Evolutionary conservation across 2,797 vertebrate species (phyloP).

Genomic region (Phalanger gymnotis): DNA sequence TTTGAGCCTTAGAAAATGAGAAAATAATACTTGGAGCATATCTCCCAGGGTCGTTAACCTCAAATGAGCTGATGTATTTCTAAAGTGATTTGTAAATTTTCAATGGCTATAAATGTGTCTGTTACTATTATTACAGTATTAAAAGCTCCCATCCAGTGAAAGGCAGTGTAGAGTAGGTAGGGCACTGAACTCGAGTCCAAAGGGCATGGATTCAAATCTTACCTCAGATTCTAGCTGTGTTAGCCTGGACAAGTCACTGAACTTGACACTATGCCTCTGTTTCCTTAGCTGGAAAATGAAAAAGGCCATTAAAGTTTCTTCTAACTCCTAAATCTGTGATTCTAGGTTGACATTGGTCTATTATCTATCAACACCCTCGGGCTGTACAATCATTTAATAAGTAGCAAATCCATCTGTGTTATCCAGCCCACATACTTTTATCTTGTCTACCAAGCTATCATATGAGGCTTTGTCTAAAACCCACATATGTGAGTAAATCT

Average conservation of each 20-base stretch:
- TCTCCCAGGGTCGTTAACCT: background rate
- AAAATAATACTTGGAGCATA: too few relatives aligned
- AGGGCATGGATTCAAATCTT: constrained; percentile 17
- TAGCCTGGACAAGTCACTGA: constrained; percentile 25
- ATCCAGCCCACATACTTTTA: background rate
- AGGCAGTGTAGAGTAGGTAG: constrained; percentile 1
- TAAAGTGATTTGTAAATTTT: background rate
- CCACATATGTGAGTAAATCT: background rate
- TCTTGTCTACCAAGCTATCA: background rate
- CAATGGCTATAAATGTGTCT: background rate
- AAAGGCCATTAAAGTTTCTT: background rate
- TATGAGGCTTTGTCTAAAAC: background rate
- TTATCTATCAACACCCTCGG: background rate
- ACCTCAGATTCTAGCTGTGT: constrained; percentile 33
- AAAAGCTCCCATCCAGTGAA: background rate
- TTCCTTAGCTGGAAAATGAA: constrained; percentile 31
- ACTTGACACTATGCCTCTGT: constrained; percentile 1
- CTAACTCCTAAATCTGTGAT: background rate
- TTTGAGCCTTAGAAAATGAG: too few relatives aligned
- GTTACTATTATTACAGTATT: background rate
- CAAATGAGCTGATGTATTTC: constrained; percentile 34
- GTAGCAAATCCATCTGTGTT: background rate
- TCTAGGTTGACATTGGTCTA: background rate
- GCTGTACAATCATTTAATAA: background rate
- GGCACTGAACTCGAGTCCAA: background rate